Base-by-base conservation (phyloP, 2,797 vertebrate genomes). In the Gymnodraco acuticeps region DNA sequence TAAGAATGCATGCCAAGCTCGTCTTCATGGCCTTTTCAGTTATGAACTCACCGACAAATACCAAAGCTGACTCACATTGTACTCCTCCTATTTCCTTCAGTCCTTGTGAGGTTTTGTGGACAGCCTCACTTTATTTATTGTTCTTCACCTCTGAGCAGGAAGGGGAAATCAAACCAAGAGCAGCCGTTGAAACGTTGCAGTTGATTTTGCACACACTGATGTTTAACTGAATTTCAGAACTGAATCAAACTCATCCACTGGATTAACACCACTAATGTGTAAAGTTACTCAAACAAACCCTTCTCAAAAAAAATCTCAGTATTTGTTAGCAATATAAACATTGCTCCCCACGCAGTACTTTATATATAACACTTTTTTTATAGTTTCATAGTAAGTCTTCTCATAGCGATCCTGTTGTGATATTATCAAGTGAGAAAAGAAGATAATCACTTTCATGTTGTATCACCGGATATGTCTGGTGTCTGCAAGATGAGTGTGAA, bases 81-180 rank as follows among this genome's bases (percentile, higher is more conserved):
- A 48, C 77, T 54, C 59, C 55, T 55, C 60, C 73, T 61, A 13
- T 47, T 84, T 88, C 71, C 81, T 80, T 15, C 42, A 51, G 45
- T 42, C 3, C 23, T 13, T 72, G 17, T 75, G 70, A 80, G 69
- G 5, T 52, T 23, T 45, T 74, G 61, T 4, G 31, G 9, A 46
- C 31, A 15, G 46, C 64, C 48, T 66, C 42, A 5, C 17, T 72
- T 2, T 67, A n/a, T 64, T 71, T 78, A 71, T 88, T 87, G 77
- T 88, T 87, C 77, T 63, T 75, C 47, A 43, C 42, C 65, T 74
- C 64, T 27, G 1, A 78, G 66, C 90, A 92, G 91, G 90, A 93
- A 91, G 85, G 55, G 0, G 1, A 65, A 64, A 42, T 87, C 76
- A 82, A 68, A 85, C 73, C 17, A 3, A 66, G 62, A 84, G 41